Conservation (phyloP, 2,797 vertebrate genomes). For the Schizopygopsis malacanthus region DNA sequence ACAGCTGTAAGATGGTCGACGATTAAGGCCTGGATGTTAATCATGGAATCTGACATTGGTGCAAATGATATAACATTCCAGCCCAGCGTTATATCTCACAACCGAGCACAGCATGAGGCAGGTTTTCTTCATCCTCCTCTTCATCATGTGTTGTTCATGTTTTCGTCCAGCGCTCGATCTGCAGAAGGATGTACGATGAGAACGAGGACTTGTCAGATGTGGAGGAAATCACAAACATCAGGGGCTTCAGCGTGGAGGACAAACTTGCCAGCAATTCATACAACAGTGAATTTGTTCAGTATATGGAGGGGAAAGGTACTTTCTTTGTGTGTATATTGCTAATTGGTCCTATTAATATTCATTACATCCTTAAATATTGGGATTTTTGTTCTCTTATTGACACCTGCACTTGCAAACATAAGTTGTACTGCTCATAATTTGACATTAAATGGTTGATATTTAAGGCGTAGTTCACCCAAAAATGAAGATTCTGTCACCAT, state of each 20-base stretch:
- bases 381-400: neutral
- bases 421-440: neutral
- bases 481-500: neutral
- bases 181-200: constrained; percentile 93
- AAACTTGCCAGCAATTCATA: constrained; percentile 88
- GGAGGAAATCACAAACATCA: constrained; percentile 91
- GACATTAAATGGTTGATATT: neutral
- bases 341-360: no score
- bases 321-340: neutral
- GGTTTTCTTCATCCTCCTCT: constrained; percentile 10
- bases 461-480: neutral
- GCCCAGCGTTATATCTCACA: neutral
- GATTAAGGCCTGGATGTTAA: constrained; percentile 39
- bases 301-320: constrained; percentile 94
- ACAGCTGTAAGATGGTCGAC: neutral
- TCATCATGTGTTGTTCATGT: neutral
- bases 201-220: constrained; percentile 94
- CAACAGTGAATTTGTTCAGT: constrained; percentile 83
- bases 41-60: neutral
- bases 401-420: neutral
- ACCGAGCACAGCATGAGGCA: constrained; percentile 12
- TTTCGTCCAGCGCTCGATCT: constrained; percentile 86
- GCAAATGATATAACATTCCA: neutral
- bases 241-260: constrained; percentile 93
- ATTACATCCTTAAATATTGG: neutral